Evolutionary conservation across 2,888 invertebrate species (phyloP).

Genomic region (Folsomia candida): DNA sequence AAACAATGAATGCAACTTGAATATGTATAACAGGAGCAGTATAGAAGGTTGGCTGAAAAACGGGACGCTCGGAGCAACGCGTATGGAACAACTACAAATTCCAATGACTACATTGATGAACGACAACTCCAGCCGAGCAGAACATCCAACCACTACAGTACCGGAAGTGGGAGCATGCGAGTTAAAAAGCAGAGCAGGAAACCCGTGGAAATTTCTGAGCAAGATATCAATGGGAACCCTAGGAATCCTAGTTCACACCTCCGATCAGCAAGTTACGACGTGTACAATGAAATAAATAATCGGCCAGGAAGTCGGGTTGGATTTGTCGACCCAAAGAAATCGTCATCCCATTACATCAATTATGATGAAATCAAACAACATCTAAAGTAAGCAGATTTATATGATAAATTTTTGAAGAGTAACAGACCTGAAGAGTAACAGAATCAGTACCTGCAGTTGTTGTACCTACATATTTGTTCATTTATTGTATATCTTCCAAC

Average conservation of each 20-base stretch:
- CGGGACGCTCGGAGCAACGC: conserved; percentile 26
- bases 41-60: conserved; percentile 54
- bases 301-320: conserved; percentile 61
- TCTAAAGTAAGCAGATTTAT: conserved; percentile 64
- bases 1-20: neutral
- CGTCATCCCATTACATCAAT: conserved; percentile 71
- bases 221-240: conserved; percentile 51
- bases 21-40: conserved; percentile 54
- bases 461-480: too few relatives aligned
- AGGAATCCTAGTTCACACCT: conserved; percentile 47
- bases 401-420: too few relatives aligned
- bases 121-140: neutral
- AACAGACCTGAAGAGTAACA: too few relatives aligned
- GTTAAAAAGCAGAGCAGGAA: conserved; percentile 53
- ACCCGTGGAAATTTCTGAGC: conserved; percentile 58
- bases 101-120: conserved; percentile 2
- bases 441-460: too few relatives aligned
- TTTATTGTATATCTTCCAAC: too few relatives aligned
- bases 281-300: conserved; percentile 56
- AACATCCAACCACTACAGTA: conserved; percentile 3
- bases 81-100: neutral
- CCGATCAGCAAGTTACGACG: conserved; percentile 52
- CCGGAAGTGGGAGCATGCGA: conserved; percentile 23
- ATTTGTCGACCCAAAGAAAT: conserved; percentile 59
- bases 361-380: conserved; percentile 82